A percentile compares a stretch with the other conserved stretches of the same genome.
These are phyloP conservation scores for Drosophila tristis DNA, from an alignment of 1,140 invertebrate genomes.

Conservation along the genomic window DNA sequence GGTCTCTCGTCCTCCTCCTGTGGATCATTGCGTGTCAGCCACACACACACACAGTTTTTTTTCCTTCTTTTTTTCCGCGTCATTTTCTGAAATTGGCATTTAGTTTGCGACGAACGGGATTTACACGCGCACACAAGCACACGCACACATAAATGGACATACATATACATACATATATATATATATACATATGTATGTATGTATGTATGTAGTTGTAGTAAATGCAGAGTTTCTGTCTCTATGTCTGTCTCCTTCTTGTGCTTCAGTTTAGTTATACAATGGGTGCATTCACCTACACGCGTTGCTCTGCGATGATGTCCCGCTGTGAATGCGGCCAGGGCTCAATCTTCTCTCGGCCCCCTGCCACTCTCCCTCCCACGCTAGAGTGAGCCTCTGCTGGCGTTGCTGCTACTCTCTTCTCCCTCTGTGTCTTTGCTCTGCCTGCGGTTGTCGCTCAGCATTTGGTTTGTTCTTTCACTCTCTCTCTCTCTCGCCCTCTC, in stretches of 20 bases:
- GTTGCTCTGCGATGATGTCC: conserved; percentile 27
- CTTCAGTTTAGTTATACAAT: conserved; percentile 79
- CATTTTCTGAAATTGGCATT: conserved; percentile 82
- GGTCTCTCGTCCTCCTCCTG: background rate
- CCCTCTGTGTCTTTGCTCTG: background rate
- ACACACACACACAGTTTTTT: background rate
- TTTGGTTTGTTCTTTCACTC: conserved; percentile 36
- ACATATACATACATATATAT: conserved; percentile 52
- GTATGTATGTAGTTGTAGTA: conserved; percentile 27
- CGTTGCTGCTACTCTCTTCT: no score
- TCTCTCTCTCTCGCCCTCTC: background rate
- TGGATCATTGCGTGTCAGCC: conserved; percentile 59
- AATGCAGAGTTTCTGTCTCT: conserved; percentile 55
- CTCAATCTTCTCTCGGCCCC: conserved; percentile 11
- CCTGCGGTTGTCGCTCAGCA: conserved; percentile 46
- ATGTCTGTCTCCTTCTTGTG: conserved; percentile 48
- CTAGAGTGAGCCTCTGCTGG: background rate
- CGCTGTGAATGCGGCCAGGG: conserved; percentile 57
- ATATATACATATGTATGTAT: conserved; percentile 1
- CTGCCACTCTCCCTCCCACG: conserved; percentile 10
- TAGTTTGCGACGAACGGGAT: conserved; percentile 78
- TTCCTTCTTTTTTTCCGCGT: conserved; percentile 70
- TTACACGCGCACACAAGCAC: conserved; percentile 49
- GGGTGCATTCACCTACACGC: conserved; percentile 82
- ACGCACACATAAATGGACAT: conserved; percentile 4